Evolutionary conservation across 1,140 invertebrate species (phyloP), one percentile per base, ranked within the genome.

Genomic region (Mylabris phalerata): DNA sequence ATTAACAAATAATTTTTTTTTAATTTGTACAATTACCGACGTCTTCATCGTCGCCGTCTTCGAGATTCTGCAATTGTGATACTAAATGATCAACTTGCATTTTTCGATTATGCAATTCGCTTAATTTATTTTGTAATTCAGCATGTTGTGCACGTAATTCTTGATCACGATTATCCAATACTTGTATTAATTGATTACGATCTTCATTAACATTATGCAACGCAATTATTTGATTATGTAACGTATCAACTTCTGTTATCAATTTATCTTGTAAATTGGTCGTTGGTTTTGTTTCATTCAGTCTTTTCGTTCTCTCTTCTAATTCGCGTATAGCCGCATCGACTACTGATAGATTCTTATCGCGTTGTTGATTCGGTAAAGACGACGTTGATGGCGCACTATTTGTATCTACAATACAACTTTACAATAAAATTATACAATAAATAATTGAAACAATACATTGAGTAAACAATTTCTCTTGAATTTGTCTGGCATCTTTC

Each of bases 71-170:
- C n/a, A 75, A 59, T 42, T 74, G 71, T 32, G 64, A 54, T 0
- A 73, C 72, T n/a, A 75, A 60, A 24, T 72, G 65, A 62, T 75
- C 73, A 32, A 75, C 71, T 59, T 74, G 70, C 19, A 64, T 41
- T 47, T 75, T 75, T 49, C 75, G 75, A 47, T 56, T 71, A 57
- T 75, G 73, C 40, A 75, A 57, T 60, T 75, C 73, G n/a, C 63
- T 60, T 10, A 75, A 54, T 60, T 74, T 75, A 5, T 67, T 68
- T 48, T 75, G 73, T 19, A 75, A 54, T 46, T 71, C 67, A 1
- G 63, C 58, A 51, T 75, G 74, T 58, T 75, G 70, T 3, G 62
- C 57, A 41, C 67, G 60, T 25, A 75, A 55, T 57, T 74, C 68
- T 4, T 63, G 64, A 61, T 74, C 74, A 13, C 71, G 62, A 57